These are phyloP conservation scores for Cnemophilus loriae DNA, from an alignment of 2,113 vertebrate genomes.

Conservation along the genomic window DNA sequence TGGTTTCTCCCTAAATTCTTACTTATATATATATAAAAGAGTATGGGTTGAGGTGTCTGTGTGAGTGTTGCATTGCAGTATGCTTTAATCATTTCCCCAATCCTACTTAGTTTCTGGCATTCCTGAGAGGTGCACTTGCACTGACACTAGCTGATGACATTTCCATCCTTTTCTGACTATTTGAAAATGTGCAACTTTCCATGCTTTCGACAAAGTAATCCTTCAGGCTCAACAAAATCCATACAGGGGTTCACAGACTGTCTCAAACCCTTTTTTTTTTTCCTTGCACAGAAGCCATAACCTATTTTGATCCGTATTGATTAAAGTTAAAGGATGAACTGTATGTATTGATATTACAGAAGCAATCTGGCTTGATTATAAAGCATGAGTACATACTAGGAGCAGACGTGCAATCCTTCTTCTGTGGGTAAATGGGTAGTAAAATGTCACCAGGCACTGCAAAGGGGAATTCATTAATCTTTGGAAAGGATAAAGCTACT, in stretches of 20 bases:
- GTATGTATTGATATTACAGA: background rate
- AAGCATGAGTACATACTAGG: background rate
- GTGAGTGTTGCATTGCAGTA: background rate
- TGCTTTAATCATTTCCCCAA: background rate
- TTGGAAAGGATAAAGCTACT: background rate
- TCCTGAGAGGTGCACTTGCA: background rate
- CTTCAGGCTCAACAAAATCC: constrained; percentile 9
- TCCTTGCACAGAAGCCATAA: background rate
- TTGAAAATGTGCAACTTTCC: background rate
- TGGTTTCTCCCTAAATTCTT: background rate
- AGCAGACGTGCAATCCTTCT: background rate
- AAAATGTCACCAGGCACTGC: background rate
- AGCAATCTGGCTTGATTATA: background rate
- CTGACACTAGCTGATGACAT: background rate
- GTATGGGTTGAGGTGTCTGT: background rate
- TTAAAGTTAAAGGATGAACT: constrained; percentile 21
- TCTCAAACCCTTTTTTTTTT: background rate
- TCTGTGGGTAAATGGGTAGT: background rate
- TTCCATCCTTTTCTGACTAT: background rate
- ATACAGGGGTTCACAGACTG: background rate
- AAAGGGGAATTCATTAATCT: background rate
- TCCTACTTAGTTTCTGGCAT: background rate
- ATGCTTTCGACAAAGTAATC: background rate
- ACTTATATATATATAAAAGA: background rate
- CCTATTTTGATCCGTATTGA: background rate